Evolutionary conservation across 2,797 vertebrate species (phyloP), one percentile per base, ranked within the genome.

Genomic region (Pantherophis alleghaniensis): DNA sequence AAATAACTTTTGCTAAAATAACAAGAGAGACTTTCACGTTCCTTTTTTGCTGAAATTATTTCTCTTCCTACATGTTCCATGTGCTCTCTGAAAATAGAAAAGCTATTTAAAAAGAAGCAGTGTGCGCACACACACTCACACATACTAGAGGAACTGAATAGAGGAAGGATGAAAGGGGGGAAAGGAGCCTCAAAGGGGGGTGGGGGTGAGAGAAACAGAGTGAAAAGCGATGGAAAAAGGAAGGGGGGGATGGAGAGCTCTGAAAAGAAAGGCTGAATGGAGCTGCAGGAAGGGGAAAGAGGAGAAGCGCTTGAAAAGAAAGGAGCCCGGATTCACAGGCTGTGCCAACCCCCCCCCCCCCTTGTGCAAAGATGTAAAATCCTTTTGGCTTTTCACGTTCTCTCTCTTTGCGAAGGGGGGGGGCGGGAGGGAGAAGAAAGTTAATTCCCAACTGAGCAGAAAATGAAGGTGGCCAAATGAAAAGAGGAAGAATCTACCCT

Each of bases 231-330:
- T 96, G 98, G 97, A 97, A 96, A 96, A 96, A 92, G 95, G 95
- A 94, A 37, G 24, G 55, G 89, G 63, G 92, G 95, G 93, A 97
- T 96, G 96, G 96, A 97, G 97, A 86, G 92, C 93, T 96, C 74
- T 83, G 97, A 96, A 97, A 96, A 97, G 96, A 96, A 94, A 97
- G 96, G 97, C 96, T 97, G 97, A 97, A 95, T 92, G 94, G 97
- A 97, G 97, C 96, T 97, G 97, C 97, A 97, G 96, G 97, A 97
- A 97, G 32, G 22, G 37, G 28, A 53, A 26, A 98, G 97, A 95
- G 97, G 97, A 96, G 97, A 97, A 97, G 96, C 66, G 96, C 97
- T 96, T 98, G 98, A 97, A 98, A 98, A 97, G 98, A 97, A 97
- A 97, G 97, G 97, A 98, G 97, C 98, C 97, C 96, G 95, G 96